A percentile compares a stretch with the other conserved stretches of the same genome.
phyloP scores from a whole-genome alignment of 1,140 invertebrate species.

The Mizuhopecten yessoensis region DNA sequence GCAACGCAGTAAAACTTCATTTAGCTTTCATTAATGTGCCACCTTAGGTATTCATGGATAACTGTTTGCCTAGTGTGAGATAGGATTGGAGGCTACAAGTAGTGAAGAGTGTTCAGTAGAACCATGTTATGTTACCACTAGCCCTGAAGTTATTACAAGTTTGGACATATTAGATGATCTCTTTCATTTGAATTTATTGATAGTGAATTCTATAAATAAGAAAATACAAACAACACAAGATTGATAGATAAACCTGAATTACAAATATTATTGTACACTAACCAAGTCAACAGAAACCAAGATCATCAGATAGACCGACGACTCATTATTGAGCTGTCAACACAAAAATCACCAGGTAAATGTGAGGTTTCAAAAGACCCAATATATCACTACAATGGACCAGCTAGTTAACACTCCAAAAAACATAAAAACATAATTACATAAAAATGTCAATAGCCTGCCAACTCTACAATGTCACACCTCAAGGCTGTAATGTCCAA shows the following conservation, averaged over 20 bases:
- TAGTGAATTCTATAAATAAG: not conserved
- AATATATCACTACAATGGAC: not conserved
- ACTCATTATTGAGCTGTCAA: not conserved
- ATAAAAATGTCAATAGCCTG: not conserved
- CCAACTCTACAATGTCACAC: not conserved
- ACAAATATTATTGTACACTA: not conserved
- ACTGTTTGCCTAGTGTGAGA: not conserved
- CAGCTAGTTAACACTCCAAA: not conserved
- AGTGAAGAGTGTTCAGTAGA: not conserved
- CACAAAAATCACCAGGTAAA: not conserved
- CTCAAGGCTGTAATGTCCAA: not conserved
- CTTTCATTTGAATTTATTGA: not conserved
- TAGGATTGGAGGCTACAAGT: not conserved
- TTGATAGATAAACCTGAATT: not conserved
- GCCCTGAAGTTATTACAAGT: not conserved
- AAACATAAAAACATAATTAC: conserved; percentile 20
- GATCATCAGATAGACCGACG: not conserved
- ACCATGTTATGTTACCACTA: not conserved
- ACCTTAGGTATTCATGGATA: not conserved
- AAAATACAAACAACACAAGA: conserved; percentile 1
- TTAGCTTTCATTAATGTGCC: not conserved
- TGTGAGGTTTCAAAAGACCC: not conserved
- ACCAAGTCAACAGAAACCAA: not conserved
- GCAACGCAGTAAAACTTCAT: not conserved
- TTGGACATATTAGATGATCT: not conserved